A percentile compares a stretch with the other conserved stretches of the same genome.
These are phyloP conservation scores for Pristionchus maxplancki DNA, from an alignment of 2,888 invertebrate species.

Conservation along the genomic window DNA sequence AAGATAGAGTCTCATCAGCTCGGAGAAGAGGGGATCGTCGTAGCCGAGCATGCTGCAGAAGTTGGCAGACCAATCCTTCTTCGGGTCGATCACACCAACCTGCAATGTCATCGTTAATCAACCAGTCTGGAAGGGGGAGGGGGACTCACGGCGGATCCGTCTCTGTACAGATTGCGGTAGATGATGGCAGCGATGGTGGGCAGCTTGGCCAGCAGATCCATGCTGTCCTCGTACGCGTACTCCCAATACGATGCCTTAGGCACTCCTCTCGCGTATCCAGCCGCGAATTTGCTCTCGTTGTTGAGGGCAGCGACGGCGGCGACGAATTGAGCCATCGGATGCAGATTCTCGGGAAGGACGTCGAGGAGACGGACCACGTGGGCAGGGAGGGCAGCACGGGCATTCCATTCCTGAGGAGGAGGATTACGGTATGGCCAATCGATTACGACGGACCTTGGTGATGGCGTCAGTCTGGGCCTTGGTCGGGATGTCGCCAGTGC, in stretches of 20 bases:
- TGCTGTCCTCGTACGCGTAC: slow-evolving; percentile 83
- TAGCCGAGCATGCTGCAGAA: slow-evolving; percentile 93
- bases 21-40: slow-evolving; percentile 87
- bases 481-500: slow-evolving; percentile 91
- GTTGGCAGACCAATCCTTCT: slow-evolving; percentile 91
- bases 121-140: background rate
- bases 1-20: slow-evolving; percentile 92
- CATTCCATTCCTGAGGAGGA: slow-evolving; percentile 49
- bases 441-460: slow-evolving; percentile 37
- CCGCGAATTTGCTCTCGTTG: slow-evolving; percentile 92
- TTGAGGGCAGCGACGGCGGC: slow-evolving; percentile 93
- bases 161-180: slow-evolving; percentile 90
- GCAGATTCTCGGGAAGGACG: slow-evolving; percentile 90
- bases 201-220: slow-evolving; percentile 94
- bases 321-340: slow-evolving; percentile 93
- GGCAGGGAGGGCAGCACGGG: slow-evolving; percentile 87
- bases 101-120: background rate
- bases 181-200: slow-evolving; percentile 95
- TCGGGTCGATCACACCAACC: slow-evolving; percentile 89
- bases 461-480: slow-evolving; percentile 83
- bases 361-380: slow-evolving; percentile 95
- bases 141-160: slow-evolving; percentile 84
- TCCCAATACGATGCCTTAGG: slow-evolving; percentile 75
- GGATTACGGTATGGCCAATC: background rate
- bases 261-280: slow-evolving; percentile 91